Base-by-base conservation (phyloP, 2,888 invertebrate genomes). In the Drosophila koepferae region DNA sequence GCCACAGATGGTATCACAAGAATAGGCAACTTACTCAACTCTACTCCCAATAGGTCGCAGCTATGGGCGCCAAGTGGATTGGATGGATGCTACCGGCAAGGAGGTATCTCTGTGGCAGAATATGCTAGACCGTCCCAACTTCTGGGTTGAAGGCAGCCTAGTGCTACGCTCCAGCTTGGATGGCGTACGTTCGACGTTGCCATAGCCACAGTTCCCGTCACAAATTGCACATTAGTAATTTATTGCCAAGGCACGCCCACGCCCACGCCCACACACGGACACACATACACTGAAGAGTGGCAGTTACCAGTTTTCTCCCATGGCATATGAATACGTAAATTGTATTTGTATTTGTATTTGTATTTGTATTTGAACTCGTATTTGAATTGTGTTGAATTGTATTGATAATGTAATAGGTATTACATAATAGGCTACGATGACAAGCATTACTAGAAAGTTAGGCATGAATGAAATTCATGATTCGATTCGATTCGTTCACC, bases 121-220 rank as follows among this genome's bases (percentile, higher is more conserved):
- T 75, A 98, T 99, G 98, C 94, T 99, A 91, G 97, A 98, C 90
- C 94, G 97, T 73, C 98, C 98, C 40, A 98, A 98, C 93, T 96
- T 98, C 93, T 99, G 99, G 99, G 98, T 99, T n/a, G 99, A 99
- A 93, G 98, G 98, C 68, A 97, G 97, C 70, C 94, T 99, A 53
- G 95, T 97, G 6, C 94, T 99, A 48, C 94, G 99, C 89, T 96
- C 98, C 54, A 96, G 96, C 69, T 94, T 97, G 63, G 96, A 96
- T 84, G 94, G 94, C 90, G 88, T 91, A 69, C 87, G 89, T 63
- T 85, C 91, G 85, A 89, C 81, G 43, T 85, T 91, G 85, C 91
- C 91, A 82, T 92, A 91, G 83, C 77, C 66, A 59, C 60, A 66
- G 48, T 43, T 60, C 72, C 53, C 68, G 65, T 68, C 72, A 74